These are phyloP conservation scores for Bovichtus variegatus DNA, from an alignment of 2,797 vertebrate genomes.

Conservation along the genomic window DNA sequence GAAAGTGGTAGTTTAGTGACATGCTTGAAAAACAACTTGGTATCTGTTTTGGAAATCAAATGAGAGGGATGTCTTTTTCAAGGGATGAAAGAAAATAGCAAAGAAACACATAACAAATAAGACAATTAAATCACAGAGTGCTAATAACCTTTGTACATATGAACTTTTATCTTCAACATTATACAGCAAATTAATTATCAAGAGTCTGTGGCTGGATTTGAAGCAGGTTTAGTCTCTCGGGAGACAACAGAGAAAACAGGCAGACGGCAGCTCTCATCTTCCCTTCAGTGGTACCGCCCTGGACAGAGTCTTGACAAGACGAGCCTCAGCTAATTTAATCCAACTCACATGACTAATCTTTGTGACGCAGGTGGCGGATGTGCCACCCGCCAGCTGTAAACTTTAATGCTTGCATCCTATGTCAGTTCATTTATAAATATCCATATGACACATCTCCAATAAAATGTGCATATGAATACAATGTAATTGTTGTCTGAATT, in stretches of 20 bases:
- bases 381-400: background rate
- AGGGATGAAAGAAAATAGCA: background rate
- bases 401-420: too few relatives aligned
- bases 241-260: background rate
- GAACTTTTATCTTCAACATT: background rate
- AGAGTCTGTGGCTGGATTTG: background rate
- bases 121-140: background rate
- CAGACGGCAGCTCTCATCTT: slow-evolving; percentile 11
- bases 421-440: too few relatives aligned
- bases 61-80: too few relatives aligned
- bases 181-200: background rate
- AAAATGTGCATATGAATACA: too few relatives aligned
- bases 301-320: slow-evolving; percentile 19
- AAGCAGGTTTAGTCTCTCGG: background rate
- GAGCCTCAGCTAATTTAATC: slow-evolving; percentile 13
- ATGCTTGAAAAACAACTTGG: too few relatives aligned
- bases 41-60: too few relatives aligned
- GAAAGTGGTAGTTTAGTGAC: too few relatives aligned
- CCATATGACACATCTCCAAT: too few relatives aligned
- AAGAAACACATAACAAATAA: background rate
- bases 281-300: too few relatives aligned
- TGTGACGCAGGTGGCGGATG: slow-evolving; percentile 10
- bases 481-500: too few relatives aligned
- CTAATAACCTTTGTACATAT: too few relatives aligned
- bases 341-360: slow-evolving; percentile 12